Evolutionary conservation across 2,797 vertebrate genomes (phyloP).

Genomic region (Gila robusta): DNA sequence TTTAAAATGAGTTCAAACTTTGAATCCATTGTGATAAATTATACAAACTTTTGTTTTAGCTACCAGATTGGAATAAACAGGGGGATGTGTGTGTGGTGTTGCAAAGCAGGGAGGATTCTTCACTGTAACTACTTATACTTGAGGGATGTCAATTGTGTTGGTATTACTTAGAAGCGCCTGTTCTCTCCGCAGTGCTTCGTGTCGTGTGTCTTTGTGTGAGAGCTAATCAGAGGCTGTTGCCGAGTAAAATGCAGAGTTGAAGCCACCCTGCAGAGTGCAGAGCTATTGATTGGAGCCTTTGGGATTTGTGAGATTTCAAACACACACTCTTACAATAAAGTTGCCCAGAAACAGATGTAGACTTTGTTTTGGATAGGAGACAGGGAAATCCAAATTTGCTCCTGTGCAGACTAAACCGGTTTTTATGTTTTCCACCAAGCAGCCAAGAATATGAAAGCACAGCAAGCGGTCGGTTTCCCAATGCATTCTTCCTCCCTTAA

Average conservation of each 20-base stretch:
- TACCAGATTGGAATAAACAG: conserved; percentile 20
- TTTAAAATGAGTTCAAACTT: background rate
- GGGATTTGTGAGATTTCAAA: conserved; percentile 51
- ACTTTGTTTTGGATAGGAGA: conserved; percentile 32
- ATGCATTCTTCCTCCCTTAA: background rate
- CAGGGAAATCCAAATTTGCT: conserved; percentile 24
- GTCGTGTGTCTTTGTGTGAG: conserved; percentile 42
- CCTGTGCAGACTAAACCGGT: conserved; percentile 62
- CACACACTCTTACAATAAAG: conserved; percentile 53
- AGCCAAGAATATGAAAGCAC: conserved; percentile 55
- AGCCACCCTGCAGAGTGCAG: conserved; percentile 41
- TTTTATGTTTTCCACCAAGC: conserved; percentile 63
- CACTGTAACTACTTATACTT: conserved; percentile 43
- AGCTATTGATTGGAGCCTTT: conserved; percentile 64
- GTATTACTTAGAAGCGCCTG: conserved; percentile 29
- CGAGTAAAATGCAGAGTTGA: conserved; percentile 52
- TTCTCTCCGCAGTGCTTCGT: conserved; percentile 48
- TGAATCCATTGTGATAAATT: background rate
- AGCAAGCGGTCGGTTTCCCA: background rate
- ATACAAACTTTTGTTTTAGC: background rate
- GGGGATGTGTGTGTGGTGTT: conserved; percentile 29
- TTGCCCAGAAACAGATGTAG: conserved; percentile 39
- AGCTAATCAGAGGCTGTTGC: conserved; percentile 60
- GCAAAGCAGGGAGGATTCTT: conserved; percentile 2
- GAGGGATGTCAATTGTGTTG: conserved; percentile 49